Percentiles rank a stretch among this genome's conserved stretches.
These are phyloP conservation scores for Emberiza fucata DNA, from an alignment of 2,113 vertebrate genomes.

Conservation along the genomic window DNA sequence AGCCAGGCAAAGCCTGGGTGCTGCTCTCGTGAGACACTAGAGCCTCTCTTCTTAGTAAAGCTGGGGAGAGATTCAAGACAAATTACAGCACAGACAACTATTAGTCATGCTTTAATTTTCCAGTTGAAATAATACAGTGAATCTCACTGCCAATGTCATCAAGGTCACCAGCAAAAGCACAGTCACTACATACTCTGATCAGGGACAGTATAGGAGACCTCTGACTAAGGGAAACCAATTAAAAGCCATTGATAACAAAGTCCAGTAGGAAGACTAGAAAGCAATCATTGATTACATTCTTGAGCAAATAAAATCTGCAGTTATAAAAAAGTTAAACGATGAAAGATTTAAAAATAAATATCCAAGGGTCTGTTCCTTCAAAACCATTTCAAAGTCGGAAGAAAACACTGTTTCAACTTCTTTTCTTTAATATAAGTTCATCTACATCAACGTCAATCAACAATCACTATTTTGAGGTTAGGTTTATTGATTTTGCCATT, in stretches of 20 bases:
- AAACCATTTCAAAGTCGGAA: slow-evolving; percentile 27
- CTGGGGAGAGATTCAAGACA: neutral
- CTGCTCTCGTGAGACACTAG: neutral
- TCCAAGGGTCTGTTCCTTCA: slow-evolving; percentile 29
- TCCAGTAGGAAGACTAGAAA: neutral
- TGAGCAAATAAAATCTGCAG: slow-evolving; percentile 3
- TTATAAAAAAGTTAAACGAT: slow-evolving; percentile 28
- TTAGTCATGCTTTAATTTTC: slow-evolving; percentile 3
- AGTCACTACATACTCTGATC: neutral
- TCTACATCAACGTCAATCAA: neutral
- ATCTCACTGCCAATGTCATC: neutral
- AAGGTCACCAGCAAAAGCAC: neutral
- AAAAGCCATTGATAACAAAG: neutral
- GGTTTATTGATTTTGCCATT: neutral
- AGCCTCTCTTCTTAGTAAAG: neutral
- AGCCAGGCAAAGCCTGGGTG: neutral
- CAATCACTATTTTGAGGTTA: neutral
- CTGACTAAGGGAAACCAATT: neutral
- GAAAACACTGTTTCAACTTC: slow-evolving; percentile 45
- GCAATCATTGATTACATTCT: neutral
- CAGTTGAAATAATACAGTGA: slow-evolving; percentile 5
- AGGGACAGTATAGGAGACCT: neutral
- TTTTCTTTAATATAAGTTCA: slow-evolving; percentile 44
- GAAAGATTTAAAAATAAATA: slow-evolving; percentile 35
- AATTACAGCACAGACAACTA: neutral